phyloP scores from a whole-genome alignment of 2,113 vertebrate species.

The Cacatua alba region DNA sequence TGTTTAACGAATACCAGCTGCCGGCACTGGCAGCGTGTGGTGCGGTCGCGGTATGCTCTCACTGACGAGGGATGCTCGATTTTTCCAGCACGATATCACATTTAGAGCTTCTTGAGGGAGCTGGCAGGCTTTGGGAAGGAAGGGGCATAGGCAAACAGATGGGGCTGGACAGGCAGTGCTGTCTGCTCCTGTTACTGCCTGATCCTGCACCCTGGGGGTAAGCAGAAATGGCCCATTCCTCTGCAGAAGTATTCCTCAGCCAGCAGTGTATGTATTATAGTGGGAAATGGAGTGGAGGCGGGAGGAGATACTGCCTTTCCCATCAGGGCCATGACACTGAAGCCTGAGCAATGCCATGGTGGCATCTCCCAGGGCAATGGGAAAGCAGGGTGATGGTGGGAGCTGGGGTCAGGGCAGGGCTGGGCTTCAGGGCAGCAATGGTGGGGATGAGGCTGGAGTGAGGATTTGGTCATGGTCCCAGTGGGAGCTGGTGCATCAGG shows the following conservation, averaged over 20 bases:
- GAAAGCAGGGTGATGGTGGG: background rate
- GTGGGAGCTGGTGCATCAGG: background rate
- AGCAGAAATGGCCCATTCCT: background rate
- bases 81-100: background rate
- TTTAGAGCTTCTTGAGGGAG: background rate
- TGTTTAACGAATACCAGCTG: constrained; percentile 16
- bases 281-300: background rate
- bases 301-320: background rate
- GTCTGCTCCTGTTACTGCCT: background rate
- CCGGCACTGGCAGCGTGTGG: accelerated
- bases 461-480: accelerated
- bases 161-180: background rate
- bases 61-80: background rate
- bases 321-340: background rate
- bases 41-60: background rate
- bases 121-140: background rate
- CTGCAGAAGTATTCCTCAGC: background rate
- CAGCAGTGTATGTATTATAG: background rate
- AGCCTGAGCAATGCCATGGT: background rate
- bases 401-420: background rate
- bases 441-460: background rate
- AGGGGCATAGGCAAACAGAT: background rate
- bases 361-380: background rate
- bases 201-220: background rate
- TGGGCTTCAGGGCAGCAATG: background rate